Evolutionary conservation across 2,113 vertebrate species (phyloP).

Genomic region (Vombatus ursinus): DNA sequence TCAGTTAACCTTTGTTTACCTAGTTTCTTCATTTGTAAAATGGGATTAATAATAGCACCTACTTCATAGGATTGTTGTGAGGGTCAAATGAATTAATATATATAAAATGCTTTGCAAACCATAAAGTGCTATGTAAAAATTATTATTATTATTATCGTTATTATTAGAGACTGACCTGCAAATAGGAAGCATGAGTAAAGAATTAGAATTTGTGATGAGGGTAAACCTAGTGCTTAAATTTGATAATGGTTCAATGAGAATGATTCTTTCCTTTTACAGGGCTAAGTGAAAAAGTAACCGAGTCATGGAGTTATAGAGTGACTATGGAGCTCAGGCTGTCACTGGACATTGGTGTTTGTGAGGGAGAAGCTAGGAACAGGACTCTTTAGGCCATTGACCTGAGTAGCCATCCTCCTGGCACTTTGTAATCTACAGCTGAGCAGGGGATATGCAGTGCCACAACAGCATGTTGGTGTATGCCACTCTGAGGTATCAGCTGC

Average conservation of each 20-base stretch:
- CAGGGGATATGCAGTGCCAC: neutral
- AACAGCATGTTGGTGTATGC: neutral
- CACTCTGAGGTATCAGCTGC: neutral
- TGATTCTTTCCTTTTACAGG: neutral
- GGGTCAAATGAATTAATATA: neutral
- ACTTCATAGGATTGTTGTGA: neutral
- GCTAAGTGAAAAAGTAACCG: neutral
- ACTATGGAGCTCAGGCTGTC: neutral
- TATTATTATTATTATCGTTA: neutral
- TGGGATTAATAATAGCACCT: neutral
- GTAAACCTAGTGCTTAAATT: neutral
- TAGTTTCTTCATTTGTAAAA: neutral
- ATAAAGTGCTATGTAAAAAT: neutral
- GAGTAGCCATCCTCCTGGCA: neutral
- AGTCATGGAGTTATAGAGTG: neutral
- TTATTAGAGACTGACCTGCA: neutral
- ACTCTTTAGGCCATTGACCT: neutral
- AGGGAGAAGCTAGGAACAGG: neutral
- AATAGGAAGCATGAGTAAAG: neutral
- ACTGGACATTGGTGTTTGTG: neutral
- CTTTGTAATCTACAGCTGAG: neutral
- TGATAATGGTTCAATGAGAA: neutral
- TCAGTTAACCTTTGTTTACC: neutral
- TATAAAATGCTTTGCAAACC: neutral
- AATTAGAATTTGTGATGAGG: neutral